phyloP scores from a whole-genome alignment of 2,888 invertebrate genomes.

The Rhingia rostrata region DNA sequence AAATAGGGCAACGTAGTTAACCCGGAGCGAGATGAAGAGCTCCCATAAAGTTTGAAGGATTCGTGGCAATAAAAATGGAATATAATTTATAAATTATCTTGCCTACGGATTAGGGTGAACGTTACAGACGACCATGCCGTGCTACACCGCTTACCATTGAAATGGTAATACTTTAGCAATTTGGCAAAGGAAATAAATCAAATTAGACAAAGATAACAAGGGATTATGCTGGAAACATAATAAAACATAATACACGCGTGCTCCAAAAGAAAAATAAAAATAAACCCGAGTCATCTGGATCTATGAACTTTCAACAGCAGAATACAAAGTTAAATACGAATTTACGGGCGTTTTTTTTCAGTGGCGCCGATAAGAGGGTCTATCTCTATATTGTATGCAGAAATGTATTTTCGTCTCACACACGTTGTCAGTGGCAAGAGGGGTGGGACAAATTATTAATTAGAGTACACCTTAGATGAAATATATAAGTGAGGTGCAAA shows the following conservation, averaged over 20 bases:
- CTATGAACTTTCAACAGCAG: not conserved
- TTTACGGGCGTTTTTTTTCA: not conserved
- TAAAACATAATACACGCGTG: constrained; percentile 48
- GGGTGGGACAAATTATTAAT: no score
- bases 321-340: constrained; percentile 1
- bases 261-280: not conserved
- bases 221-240: constrained; percentile 47
- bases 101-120: constrained; percentile 8
- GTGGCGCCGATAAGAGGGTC: not conserved
- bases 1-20: not conserved
- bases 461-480: no score
- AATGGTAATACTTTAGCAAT: constrained; percentile 19
- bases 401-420: no score
- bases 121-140: not conserved
- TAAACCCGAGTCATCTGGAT: not conserved
- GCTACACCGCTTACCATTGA: not conserved
- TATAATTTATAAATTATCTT: constrained; percentile 64
- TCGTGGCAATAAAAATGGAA: constrained; percentile 53
- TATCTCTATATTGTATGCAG: no score
- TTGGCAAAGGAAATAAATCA: constrained; percentile 58
- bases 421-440: no score
- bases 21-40: constrained; percentile 30
- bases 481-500: no score
- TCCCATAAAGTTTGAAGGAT: constrained; percentile 69
- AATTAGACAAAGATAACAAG: constrained; percentile 49